Conservation (phyloP, 2,797 vertebrate genomes). For the Rallus crepitans region DNA sequence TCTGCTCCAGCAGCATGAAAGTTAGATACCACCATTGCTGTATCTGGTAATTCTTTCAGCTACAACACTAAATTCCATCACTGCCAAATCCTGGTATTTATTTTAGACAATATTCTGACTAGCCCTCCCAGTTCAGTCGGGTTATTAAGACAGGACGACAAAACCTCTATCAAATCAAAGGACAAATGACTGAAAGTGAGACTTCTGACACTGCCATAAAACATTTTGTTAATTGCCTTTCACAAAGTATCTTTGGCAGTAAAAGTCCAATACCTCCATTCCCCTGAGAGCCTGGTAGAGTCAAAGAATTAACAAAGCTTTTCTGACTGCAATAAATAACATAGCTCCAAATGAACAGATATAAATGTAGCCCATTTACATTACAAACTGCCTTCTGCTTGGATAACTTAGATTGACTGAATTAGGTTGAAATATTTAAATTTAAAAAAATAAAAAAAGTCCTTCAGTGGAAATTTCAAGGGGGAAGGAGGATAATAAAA, state of each 20-base stretch:
- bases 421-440: background rate
- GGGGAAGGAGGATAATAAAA: background rate
- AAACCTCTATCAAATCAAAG: background rate
- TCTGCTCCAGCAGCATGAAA: background rate
- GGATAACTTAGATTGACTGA: background rate
- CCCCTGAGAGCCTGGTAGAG: background rate
- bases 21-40: background rate
- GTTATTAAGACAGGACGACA: background rate
- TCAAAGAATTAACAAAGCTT: constrained; percentile 41
- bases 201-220: background rate
- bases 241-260: background rate
- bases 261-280: background rate
- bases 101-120: background rate
- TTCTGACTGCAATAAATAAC: constrained; percentile 36
- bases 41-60: background rate
- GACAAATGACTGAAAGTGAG: constrained; percentile 4
- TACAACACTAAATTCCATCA: background rate
- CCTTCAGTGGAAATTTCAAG: background rate
- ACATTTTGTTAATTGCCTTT: constrained; percentile 28
- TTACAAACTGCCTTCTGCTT: constrained; percentile 24
- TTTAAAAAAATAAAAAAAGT: background rate
- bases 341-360: background rate
- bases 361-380: constrained; percentile 11
- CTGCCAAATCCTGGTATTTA: background rate
- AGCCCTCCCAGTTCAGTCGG: background rate